These are phyloP conservation scores for Spatulosminthurus flaviceps DNA, from an alignment of 2,888 invertebrate species.

Conservation along the genomic window DNA sequence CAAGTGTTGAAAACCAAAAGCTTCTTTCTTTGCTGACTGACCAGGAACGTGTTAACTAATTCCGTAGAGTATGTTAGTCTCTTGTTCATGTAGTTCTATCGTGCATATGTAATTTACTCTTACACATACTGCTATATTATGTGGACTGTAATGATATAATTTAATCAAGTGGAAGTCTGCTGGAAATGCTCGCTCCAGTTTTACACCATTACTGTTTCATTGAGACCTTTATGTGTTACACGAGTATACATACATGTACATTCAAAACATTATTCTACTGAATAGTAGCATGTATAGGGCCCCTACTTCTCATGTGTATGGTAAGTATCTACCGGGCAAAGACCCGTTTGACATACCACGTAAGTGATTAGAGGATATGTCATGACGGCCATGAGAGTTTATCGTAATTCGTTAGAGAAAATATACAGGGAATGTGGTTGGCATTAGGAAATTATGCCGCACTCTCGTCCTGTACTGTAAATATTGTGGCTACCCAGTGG, in stretches of 20 bases:
- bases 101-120: no score
- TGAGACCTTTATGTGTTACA: no score
- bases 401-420: slow-evolving; percentile 24
- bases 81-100: not conserved
- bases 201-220: no score
- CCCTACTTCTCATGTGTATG: not conserved
- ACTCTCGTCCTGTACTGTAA: slow-evolving; percentile 3
- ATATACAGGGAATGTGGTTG: not conserved
- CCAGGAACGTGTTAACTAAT: slow-evolving; percentile 8
- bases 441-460: slow-evolving; percentile 13
- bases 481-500: slow-evolving; percentile 5
- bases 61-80: not conserved
- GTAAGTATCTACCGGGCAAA: not conserved
- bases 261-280: not conserved
- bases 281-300: not conserved
- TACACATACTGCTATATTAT: not conserved
- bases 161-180: slow-evolving; percentile 32
- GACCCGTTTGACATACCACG: slow-evolving; percentile 19
- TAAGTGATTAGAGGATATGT: slow-evolving; percentile 18
- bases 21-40: not conserved
- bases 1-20: slow-evolving; percentile 18
- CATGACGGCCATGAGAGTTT: not conserved
- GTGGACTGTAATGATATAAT: slow-evolving; percentile 31
- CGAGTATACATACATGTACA: no score
- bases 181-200: slow-evolving; percentile 11